phyloP scores from a whole-genome alignment of 2,888 invertebrate genomes.

The Ichneumoninae sp. region DNA sequence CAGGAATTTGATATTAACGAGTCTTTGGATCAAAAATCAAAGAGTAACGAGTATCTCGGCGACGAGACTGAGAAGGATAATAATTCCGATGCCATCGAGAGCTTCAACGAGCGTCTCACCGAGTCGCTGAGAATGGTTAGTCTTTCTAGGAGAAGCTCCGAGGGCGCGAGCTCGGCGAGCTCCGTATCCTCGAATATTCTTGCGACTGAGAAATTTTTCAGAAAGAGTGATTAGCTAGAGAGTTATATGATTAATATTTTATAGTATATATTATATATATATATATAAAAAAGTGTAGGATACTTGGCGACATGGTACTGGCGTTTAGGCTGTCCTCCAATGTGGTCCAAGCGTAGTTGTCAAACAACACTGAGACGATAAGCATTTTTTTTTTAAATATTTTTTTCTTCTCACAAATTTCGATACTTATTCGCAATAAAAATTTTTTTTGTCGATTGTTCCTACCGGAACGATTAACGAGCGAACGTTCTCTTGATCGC shows the following conservation, averaged over 20 bases:
- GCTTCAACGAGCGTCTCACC: constrained; percentile 67
- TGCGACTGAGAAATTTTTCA: constrained; percentile 72
- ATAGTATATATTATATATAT: constrained; percentile 40
- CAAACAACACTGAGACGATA: constrained; percentile 56
- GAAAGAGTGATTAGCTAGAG: constrained; percentile 72
- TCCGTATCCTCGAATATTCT: constrained; percentile 70
- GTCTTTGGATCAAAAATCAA: constrained; percentile 71
- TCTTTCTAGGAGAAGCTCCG: constrained; percentile 73
- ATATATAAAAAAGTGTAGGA: constrained; percentile 35
- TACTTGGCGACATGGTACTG: constrained; percentile 63
- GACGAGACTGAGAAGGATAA: constrained; percentile 66
- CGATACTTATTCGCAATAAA: constrained; percentile 35
- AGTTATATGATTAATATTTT: constrained; percentile 35
- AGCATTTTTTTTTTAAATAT: constrained; percentile 30
- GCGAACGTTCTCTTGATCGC: constrained; percentile 78
- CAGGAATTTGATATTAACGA: constrained; percentile 72
- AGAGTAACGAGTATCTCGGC: constrained; percentile 74
- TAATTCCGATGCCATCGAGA: constrained; percentile 66
- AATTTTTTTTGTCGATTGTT: constrained; percentile 67
- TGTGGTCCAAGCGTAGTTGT: constrained; percentile 66
- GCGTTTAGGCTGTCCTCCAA: constrained; percentile 57
- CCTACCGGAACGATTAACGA: constrained; percentile 65
- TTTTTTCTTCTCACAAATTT: constrained; percentile 26
- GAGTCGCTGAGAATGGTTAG: constrained; percentile 70
- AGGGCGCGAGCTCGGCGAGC: constrained; percentile 72